A percentile compares a stretch with the other conserved stretches of the same genome.
Conservation (phyloP, 2,797 vertebrate species). For the Ceryle rudis region DNA sequence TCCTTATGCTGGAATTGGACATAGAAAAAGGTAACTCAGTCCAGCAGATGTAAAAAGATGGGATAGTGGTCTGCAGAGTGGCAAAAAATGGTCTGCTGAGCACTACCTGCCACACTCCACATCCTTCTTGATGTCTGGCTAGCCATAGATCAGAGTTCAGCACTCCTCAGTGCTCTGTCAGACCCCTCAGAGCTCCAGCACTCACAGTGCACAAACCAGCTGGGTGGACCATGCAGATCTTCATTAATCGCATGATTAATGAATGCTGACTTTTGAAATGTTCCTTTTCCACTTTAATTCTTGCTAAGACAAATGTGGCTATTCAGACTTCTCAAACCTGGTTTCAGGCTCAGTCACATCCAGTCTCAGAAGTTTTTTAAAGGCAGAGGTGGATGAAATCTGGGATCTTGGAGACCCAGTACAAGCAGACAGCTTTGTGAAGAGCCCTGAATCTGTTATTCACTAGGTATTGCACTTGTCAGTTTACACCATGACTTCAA, state of each 20-base stretch:
- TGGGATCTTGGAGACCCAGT: background rate
- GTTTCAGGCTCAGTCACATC: background rate
- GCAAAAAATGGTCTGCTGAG: background rate
- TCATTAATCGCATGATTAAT: accelerated
- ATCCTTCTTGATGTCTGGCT: background rate
- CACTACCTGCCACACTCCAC: accelerated
- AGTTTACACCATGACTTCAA: background rate
- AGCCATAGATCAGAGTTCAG: background rate
- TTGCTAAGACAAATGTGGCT: background rate
- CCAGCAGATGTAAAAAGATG: background rate
- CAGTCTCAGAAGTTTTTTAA: background rate
- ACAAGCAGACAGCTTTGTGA: background rate
- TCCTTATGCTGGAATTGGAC: background rate
- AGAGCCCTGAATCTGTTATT: background rate
- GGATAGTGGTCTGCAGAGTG: background rate
- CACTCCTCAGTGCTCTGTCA: background rate
- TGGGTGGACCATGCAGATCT: accelerated
- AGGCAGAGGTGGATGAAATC: background rate
- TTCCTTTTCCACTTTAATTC: background rate
- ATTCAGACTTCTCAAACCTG: background rate
- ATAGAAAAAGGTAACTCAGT: accelerated
- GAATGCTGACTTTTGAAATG: background rate
- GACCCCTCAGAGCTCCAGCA: background rate
- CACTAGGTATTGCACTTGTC: background rate
- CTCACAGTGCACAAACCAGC: background rate